A percentile compares a stretch with the other conserved stretches of the same genome.
Evolutionary conservation across 2,113 vertebrate genomes (phyloP).

Genomic region (Hippopotamus amphibius): DNA sequence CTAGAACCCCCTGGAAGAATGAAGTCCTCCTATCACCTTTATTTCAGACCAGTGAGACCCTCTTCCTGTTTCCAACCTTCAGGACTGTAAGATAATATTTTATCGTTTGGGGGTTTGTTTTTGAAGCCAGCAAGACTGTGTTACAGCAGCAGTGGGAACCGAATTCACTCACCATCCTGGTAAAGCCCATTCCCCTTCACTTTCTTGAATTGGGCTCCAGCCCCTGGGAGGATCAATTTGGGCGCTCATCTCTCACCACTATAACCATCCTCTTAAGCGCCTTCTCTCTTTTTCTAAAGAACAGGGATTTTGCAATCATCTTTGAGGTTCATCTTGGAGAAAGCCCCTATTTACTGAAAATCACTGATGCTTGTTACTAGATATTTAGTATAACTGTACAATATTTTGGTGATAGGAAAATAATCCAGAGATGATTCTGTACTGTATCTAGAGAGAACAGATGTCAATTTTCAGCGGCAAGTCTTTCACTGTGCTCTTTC

Average conservation of each 20-base stretch:
- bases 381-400: not conserved
- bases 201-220: not conserved
- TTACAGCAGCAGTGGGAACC: not conserved
- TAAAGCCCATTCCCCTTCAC: not conserved
- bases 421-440: not conserved
- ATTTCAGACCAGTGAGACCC: not conserved
- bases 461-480: not conserved
- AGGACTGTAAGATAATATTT: not conserved
- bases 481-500: constrained; percentile 26
- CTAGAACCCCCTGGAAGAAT: not conserved
- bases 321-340: not conserved
- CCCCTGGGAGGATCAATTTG: not conserved
- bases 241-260: not conserved
- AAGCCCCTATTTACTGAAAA: not conserved
- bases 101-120: not conserved
- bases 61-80: not conserved
- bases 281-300: not conserved
- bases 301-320: not conserved
- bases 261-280: not conserved
- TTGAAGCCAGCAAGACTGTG: not conserved
- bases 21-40: not conserved
- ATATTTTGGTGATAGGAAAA: constrained; percentile 30
- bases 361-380: not conserved
- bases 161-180: not conserved
- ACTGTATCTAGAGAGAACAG: not conserved